These are phyloP conservation scores for Eriocheir sinensis DNA, from an alignment of 1,140 invertebrate genomes.

Conservation along the genomic window DNA sequence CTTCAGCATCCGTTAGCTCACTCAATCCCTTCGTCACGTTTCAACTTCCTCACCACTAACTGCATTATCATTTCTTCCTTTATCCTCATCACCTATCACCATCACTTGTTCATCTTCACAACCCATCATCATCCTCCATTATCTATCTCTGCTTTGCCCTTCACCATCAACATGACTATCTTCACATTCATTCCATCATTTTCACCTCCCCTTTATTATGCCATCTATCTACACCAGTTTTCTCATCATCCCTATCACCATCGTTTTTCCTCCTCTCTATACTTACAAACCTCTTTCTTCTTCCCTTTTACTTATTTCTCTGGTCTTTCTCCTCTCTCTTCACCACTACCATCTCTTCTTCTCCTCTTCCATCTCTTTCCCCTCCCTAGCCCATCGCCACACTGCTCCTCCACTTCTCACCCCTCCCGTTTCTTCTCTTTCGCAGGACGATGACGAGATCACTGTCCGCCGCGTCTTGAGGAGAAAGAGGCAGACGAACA, in stretches of 20 bases:
- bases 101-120: no score
- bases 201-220: no score
- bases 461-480: neutral
- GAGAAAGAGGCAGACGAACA: neutral
- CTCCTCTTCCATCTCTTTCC: conserved; percentile 5
- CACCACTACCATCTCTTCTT: neutral
- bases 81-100: no score
- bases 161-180: no score
- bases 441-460: neutral
- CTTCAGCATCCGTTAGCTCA: no score
- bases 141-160: no score
- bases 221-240: no score
- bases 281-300: neutral
- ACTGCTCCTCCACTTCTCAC: neutral
- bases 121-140: no score
- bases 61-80: no score
- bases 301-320: neutral
- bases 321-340: neutral
- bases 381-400: neutral
- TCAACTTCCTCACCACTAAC: neutral
- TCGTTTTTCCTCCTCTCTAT: neutral
- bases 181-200: no score
- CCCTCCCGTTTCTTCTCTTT: neutral
- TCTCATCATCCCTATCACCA: no score
- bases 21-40: no score